These are phyloP conservation scores for Brachionus rotundiformis DNA, from an alignment of 1,140 invertebrate genomes.

Conservation along the genomic window DNA sequence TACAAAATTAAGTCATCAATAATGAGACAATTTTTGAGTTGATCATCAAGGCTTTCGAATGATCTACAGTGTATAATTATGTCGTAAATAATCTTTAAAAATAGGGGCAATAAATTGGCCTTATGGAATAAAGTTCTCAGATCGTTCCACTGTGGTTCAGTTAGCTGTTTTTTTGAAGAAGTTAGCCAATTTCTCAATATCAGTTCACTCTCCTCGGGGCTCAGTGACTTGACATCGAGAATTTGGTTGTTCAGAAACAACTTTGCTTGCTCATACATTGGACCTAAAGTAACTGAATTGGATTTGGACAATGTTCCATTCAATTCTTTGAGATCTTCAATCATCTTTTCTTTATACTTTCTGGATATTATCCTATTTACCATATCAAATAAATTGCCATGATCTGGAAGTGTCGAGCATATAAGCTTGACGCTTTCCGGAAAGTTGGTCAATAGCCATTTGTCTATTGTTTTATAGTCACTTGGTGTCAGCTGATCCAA, in stretches of 20 bases:
- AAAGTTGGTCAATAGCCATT: slow-evolving; percentile 59
- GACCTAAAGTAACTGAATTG: not conserved
- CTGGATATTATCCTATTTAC: slow-evolving; percentile 51
- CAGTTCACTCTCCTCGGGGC: slow-evolving; percentile 55
- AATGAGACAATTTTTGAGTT: not conserved
- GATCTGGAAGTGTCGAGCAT: slow-evolving; percentile 66
- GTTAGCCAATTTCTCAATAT: slow-evolving; percentile 56
- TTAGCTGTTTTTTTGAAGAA: slow-evolving; percentile 54
- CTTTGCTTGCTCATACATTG: slow-evolving; percentile 42
- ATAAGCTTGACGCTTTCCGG: slow-evolving; percentile 70
- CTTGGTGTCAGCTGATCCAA: slow-evolving; percentile 59
- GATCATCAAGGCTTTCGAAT: slow-evolving; percentile 4
- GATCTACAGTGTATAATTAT: slow-evolving; percentile 18
- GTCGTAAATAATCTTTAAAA: slow-evolving; percentile 44
- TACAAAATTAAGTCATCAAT: slow-evolving; percentile 34
- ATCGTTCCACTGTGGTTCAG: slow-evolving; percentile 75
- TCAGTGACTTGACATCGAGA: slow-evolving; percentile 52
- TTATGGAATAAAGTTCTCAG: slow-evolving; percentile 76
- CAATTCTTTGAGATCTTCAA: not conserved
- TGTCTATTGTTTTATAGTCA: slow-evolving; percentile 57
- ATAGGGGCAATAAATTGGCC: slow-evolving; percentile 58
- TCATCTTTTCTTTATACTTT: slow-evolving; percentile 54
- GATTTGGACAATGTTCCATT: not conserved
- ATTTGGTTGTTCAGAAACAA: slow-evolving; percentile 54
- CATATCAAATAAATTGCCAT: slow-evolving; percentile 57